Base-by-base conservation (phyloP, 2,797 vertebrate genomes). In the Pyrocephalus nanus region DNA sequence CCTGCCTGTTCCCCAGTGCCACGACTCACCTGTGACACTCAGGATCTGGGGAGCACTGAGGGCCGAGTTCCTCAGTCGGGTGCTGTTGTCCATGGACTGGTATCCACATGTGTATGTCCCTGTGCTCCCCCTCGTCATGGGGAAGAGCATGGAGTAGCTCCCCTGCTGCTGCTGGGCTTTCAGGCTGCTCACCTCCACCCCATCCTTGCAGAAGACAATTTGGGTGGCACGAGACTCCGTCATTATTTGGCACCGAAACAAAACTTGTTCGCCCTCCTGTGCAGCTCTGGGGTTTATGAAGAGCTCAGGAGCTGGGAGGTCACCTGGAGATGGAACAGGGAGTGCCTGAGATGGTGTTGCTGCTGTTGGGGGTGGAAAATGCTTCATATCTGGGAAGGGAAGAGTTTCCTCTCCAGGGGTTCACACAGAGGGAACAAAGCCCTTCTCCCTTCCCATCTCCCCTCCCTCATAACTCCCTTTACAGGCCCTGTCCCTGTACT, bases 51-150 rank as follows among this genome's bases (percentile, higher is more conserved):
- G n/a, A n/a, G n/a, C 27, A 53, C 62, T 65, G 42, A n/a, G 42
- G 30, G 42, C 42, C 12, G 62, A 65, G 62, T 45, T 65, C 42
- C 42, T 36, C 45, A 29, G n/a, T 36, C 1, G 18, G n/a, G 15
- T 29, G 25, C 25, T 67, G 3, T 21, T 21, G 18, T 67, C 19
- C 26, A 8, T 29, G 13, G 36, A 18, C n/a, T 50, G 65, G n/a
- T 67, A 29, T 2, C 47, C 65, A 67, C 65, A 67, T 21, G 47
- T 50, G 66, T 22, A 69, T 16, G 14, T 16, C 19, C 47, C 47
- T 15, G 47, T 1, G 2, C 21, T 47, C 15, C 5, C 9, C 6
- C 2, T 8, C 0, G 3, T 60, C 43, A 38, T 3, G 1, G 16
- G 30, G 3, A 54, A 23, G 12, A 6, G 16, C 50, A 42, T 6